Percentiles rank a stretch among this genome's conserved stretches.
These are phyloP conservation scores for Plebejus anna DNA, from an alignment of 2,888 invertebrate genomes.

Conservation along the genomic window DNA sequence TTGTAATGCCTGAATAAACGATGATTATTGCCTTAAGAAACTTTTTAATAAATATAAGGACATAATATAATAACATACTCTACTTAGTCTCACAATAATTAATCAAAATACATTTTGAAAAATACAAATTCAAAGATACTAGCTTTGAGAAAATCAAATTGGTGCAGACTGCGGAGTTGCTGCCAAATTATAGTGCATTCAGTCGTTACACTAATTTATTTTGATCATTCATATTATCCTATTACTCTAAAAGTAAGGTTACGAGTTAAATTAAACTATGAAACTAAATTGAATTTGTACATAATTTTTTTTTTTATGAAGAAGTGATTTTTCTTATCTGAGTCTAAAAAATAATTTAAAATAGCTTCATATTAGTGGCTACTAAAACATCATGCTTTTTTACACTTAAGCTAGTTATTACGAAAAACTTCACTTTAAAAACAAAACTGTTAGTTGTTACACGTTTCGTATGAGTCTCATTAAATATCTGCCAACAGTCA, in stretches of 20 bases:
- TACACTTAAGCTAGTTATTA: background rate
- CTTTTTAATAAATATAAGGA: background rate
- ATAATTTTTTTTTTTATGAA: background rate
- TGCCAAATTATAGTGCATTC: conserved; percentile 4
- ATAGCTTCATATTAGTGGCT: background rate
- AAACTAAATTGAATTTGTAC: background rate
- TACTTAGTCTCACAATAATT: background rate
- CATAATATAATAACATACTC: background rate
- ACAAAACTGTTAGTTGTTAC: conserved; percentile 43
- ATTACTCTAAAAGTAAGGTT: background rate
- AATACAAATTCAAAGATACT: background rate
- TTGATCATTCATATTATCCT: background rate
- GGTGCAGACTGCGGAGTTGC: background rate
- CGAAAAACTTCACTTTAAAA: background rate
- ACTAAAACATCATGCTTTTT: conserved; percentile 21
- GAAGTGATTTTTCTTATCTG: background rate
- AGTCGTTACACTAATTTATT: background rate
- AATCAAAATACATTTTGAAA: background rate
- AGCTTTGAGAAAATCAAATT: background rate
- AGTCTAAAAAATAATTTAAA: background rate
- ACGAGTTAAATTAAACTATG: background rate
- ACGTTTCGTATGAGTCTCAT: conserved; percentile 60
- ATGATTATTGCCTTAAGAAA: too few species aligned
- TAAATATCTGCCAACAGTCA: conserved; percentile 66
- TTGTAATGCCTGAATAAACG: too few species aligned